phyloP scores from a whole-genome alignment of 2,888 invertebrate genomes.

The Steromphala cineraria region DNA sequence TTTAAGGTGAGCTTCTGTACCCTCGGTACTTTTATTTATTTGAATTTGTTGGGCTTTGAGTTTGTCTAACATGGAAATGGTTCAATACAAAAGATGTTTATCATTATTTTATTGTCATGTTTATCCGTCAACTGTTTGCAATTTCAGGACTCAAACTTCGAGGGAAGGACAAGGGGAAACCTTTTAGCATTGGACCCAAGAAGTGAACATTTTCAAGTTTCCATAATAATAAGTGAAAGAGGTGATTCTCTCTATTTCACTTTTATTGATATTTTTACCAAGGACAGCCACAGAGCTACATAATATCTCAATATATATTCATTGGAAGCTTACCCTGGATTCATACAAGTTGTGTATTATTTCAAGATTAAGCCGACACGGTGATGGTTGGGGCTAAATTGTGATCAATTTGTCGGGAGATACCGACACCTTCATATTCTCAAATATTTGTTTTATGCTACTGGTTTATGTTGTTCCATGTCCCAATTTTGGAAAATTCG shows the following conservation, averaged over 20 bases:
- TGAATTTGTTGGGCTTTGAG: too few species aligned
- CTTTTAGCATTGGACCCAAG: conserved; percentile 68
- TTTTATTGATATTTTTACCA: conserved; percentile 3
- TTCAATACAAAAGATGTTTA: too few species aligned
- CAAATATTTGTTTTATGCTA: neutral
- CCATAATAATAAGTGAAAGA: neutral
- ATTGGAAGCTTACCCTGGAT: neutral
- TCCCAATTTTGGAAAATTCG: neutral
- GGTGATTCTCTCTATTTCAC: neutral
- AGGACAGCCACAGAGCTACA: neutral
- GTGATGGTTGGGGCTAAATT: neutral
- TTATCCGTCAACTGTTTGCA: conserved; percentile 22
- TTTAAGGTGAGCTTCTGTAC: too few species aligned
- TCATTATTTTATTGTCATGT: too few species aligned
- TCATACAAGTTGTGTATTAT: neutral
- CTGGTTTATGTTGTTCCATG: neutral
- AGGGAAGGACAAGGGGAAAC: conserved; percentile 95
- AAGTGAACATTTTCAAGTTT: neutral
- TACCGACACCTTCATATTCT: neutral
- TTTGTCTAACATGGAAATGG: too few species aligned
- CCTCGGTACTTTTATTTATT: too few species aligned
- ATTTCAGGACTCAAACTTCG: conserved; percentile 88
- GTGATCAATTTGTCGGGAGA: neutral
- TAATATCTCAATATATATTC: neutral
- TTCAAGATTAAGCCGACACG: neutral